Evolutionary conservation across 2,888 invertebrate genomes (phyloP), one percentile per base, ranked within the genome.

Genomic region (Proisotoma minuta): DNA sequence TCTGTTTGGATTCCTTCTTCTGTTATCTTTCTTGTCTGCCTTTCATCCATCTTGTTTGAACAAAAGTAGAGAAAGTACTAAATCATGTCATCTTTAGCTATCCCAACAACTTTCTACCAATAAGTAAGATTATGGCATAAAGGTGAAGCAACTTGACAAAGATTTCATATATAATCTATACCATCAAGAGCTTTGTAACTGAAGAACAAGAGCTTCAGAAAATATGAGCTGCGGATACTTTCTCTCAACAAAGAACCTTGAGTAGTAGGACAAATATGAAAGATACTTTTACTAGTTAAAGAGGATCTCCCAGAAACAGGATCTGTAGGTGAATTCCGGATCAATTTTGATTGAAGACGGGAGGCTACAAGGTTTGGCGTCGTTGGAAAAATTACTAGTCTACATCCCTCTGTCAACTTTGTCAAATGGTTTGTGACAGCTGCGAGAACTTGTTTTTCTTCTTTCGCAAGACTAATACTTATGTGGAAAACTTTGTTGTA

Each of bases 11-110:
- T 43, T 43, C 43, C 43, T 5, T 43, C 43, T 4, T 5, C 15
- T 5, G 43, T 43, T n/a, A 43, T 43, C 10, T 43, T 5, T 43
- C 51, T 24, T 48, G 56, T 65, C 57, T 65, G 56, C 59, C 57
- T 59, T 65, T 52, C 65, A 65, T 65, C 59, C 62, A 65, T 65
- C 65, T 59, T 61, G 58, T 65, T 61, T 53, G 60, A 51, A 29
- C 54, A 57, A 58, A 50, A 59, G 53, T n/a, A 56, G 34, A 56
- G 49, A 59, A 43, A 47, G 51, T 57, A 61, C 58, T 65, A 65
- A 65, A 65, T 65, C 65, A 61, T 65, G 65, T 65, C 65, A 65
- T 65, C 51, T 61, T 60, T 52, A 28, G 18, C 52, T 24, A 5
- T 50, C 8, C 8, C 5, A 18, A 5, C 5, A 50, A 50, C 50